These are phyloP conservation scores for Sinohyriopsis cumingii DNA, from an alignment of 2,888 invertebrate species.

Conservation along the genomic window DNA sequence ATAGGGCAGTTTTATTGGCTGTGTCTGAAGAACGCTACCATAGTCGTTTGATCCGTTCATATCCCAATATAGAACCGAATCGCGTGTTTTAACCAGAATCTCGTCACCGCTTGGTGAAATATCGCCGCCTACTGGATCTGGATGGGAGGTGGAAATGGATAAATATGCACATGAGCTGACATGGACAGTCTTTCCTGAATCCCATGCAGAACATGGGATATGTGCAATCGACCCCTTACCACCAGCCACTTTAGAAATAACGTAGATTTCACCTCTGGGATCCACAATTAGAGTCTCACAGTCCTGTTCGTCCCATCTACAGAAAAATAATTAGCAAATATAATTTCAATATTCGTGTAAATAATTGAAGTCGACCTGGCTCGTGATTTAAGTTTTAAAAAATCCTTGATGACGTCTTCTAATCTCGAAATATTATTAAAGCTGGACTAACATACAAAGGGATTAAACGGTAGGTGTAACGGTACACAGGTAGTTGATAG, in stretches of 20 bases:
- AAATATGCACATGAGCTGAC: slow-evolving; percentile 27
- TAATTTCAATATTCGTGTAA: no score
- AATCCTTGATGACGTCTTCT: no score
- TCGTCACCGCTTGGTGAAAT: slow-evolving; percentile 36
- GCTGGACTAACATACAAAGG: not conserved
- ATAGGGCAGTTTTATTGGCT: slow-evolving; percentile 28
- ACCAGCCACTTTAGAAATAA: slow-evolving; percentile 17
- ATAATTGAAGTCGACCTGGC: no score
- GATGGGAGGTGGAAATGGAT: slow-evolving; percentile 6
- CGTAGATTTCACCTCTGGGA: slow-evolving; percentile 14
- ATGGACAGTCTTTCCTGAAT: slow-evolving; percentile 11
- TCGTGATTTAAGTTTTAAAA: not conserved
- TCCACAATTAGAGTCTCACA: slow-evolving; percentile 29
- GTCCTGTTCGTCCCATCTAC: slow-evolving; percentile 22
- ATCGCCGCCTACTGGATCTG: slow-evolving; percentile 37
- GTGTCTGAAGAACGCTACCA: slow-evolving; percentile 19
- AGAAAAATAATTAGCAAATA: not conserved
- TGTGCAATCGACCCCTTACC: slow-evolving; percentile 16
- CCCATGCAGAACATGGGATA: slow-evolving; percentile 36
- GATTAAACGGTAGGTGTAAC: not conserved
- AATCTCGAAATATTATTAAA: not conserved
- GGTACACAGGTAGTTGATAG: no score
- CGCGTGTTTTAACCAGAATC: slow-evolving; percentile 17
- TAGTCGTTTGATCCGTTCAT: slow-evolving; percentile 28
- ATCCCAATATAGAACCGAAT: slow-evolving; percentile 20